A percentile compares a stretch with the other conserved stretches of the same genome.
Evolutionary conservation across 2,888 invertebrate species (phyloP).

Genomic region (Pristionchus japonicus): DNA sequence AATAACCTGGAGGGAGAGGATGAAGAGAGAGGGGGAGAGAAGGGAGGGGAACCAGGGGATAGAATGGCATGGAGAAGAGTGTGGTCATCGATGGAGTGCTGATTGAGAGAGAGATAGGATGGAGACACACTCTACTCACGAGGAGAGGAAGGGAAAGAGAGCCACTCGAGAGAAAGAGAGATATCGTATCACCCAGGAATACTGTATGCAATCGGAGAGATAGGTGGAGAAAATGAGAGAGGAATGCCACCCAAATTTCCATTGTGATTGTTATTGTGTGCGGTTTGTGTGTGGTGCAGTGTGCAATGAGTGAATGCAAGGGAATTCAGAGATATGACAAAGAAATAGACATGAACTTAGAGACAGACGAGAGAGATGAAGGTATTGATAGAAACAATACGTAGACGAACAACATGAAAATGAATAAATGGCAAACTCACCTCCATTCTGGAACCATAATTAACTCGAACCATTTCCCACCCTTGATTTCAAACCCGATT

Average conservation of each 20-base stretch:
- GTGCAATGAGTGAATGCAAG: background rate
- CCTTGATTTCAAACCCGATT: background rate
- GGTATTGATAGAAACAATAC: background rate
- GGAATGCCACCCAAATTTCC: background rate
- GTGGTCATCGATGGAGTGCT: background rate
- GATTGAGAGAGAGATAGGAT: background rate
- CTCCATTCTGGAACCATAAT: background rate
- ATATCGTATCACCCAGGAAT: background rate
- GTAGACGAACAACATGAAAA: background rate
- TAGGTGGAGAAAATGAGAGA: conserved; percentile 23
- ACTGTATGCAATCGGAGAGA: background rate
- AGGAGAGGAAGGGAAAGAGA: conserved; percentile 1
- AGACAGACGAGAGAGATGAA: background rate
- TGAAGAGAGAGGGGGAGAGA: conserved; percentile 20
- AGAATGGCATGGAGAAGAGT: background rate
- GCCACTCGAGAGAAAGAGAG: conserved; percentile 11
- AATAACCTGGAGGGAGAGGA: conserved; percentile 88
- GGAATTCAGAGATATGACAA: background rate
- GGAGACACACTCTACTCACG: conserved; percentile 7
- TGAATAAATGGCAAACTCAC: conserved; percentile 1
- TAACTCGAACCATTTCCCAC: background rate
- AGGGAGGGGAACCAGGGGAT: background rate
- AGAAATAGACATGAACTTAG: conserved; percentile 1
- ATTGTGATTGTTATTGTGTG: conserved; percentile 18
- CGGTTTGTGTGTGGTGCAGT: conserved; percentile 9